These are phyloP conservation scores for Drosophila funebris DNA, from an alignment of 1,140 invertebrate species.

Conservation along the genomic window DNA sequence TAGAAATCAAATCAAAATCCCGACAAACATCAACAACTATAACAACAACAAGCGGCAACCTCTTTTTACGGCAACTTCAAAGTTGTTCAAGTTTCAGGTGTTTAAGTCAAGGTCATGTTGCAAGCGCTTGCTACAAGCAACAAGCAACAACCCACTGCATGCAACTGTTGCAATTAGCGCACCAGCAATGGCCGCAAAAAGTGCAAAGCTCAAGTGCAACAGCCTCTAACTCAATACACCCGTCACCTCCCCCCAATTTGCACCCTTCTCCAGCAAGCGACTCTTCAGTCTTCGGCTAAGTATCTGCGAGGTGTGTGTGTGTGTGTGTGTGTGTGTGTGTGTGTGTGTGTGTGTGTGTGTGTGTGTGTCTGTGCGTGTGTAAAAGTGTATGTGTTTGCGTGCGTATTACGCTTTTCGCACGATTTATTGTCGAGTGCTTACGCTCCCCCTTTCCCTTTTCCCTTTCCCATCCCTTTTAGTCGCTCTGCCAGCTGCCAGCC, in stretches of 20 bases:
- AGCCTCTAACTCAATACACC: no score
- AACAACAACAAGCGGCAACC: no score
- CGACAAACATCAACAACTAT: slow-evolving; percentile 58
- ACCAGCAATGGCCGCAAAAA: slow-evolving; percentile 18
- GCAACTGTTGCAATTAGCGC: slow-evolving; percentile 31
- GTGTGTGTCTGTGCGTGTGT: slow-evolving; percentile 10
- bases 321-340: no score
- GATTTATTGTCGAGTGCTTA: slow-evolving; percentile 46
- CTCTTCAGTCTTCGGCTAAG: not conserved
- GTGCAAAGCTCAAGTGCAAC: slow-evolving; percentile 33
- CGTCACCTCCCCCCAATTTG: not conserved
- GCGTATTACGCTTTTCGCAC: slow-evolving; percentile 46
- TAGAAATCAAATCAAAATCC: slow-evolving; percentile 74
- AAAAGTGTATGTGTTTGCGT: slow-evolving; percentile 18
- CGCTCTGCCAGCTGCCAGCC: not conserved
- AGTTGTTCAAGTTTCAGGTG: not conserved
- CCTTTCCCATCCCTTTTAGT: not conserved
- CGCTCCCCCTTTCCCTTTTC: not conserved
- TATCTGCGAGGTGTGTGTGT: no score
- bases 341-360: not conserved
- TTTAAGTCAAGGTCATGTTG: not conserved
- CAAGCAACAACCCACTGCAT: not conserved
- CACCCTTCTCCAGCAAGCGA: not conserved
- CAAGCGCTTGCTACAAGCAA: not conserved
- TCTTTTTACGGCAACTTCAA: not conserved